Conservation (phyloP, 2,113 vertebrate genomes). For the Ramphastos sulfuratus region DNA sequence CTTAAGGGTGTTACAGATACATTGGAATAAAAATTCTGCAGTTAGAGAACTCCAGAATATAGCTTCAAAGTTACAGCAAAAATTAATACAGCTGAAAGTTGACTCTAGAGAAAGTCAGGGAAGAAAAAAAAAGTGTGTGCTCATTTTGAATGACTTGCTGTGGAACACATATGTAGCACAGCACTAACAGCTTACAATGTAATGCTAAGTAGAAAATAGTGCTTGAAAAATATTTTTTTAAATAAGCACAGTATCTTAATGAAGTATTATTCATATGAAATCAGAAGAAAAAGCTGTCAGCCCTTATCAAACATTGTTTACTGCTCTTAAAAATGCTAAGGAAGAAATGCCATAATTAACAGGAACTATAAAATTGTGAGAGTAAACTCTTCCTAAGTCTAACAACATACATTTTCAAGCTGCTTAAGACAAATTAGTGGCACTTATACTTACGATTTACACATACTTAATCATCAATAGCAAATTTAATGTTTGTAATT, state of each 20-base stretch:
- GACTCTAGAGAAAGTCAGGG: background rate
- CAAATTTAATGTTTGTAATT: constrained; percentile 81
- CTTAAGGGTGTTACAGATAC: background rate
- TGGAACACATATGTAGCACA: background rate
- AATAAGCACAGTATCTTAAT: background rate
- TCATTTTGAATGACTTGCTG: background rate
- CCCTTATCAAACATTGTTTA: background rate
- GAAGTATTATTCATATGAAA: background rate
- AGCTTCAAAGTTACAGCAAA: background rate
- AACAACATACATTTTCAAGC: constrained; percentile 65
- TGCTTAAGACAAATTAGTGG: constrained; percentile 77
- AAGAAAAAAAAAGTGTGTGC: background rate
- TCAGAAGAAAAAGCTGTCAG: background rate
- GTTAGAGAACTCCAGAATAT: background rate
- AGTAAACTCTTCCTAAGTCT: constrained; percentile 31
- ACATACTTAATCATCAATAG: constrained; percentile 79
- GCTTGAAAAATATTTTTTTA: background rate
- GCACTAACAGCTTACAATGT: background rate
- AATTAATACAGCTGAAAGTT: background rate
- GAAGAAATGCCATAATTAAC: constrained; percentile 5
- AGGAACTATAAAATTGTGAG: background rate
- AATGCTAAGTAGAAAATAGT: background rate
- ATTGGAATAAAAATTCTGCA: background rate
- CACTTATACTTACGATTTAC: constrained; percentile 64
- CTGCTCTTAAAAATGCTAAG: constrained; percentile 8